Base-by-base conservation (phyloP, 2,888 invertebrate genomes). In the Drosophila kambysellisi region DNA sequence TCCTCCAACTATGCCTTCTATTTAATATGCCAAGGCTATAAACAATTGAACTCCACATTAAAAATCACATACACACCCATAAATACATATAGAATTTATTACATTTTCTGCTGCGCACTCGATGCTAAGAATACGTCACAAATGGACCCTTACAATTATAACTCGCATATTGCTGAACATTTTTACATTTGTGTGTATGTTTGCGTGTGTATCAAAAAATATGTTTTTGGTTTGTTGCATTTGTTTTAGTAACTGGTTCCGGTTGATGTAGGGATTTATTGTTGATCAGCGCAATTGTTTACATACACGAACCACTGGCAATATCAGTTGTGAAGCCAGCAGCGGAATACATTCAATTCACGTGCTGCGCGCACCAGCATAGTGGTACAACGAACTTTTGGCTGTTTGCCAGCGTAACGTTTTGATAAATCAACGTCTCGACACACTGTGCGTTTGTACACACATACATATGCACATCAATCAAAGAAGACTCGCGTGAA, bases 1-100 rank as follows among this genome's bases (percentile, higher is more conserved):
- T 64, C 39, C 39, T 43, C n/a, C 33, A 37, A 25, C 29, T 25
- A 9, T 41, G 32, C 15, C 25, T 50, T 52, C 30, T 17, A n/a
- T 66, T 74, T 59, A 64, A 58, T 58, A 51, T 83, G 74, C 74
- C 79, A 89, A 89, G 83, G 83, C 60, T 17, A 83, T 59, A 37
- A 66, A 61, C 59, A 79, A 76, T 72, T 83, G 67, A 87, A 81
- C 79, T 70, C 43, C 7, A 71, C 54, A 53, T 70, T 53, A 37
- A 75, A 70, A 60, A 64, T 39, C 2, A 15, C 29, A n/a, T 1
- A 30, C 29, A 12, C 11, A 7, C 4, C 2, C 1, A n/a, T 0
- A 41, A 9, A 20, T 15, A 20, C 12, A 37, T 37, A 35, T 8
- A 12, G 12, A 43, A 67, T 69, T 65, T 52, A 69, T 70, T 56